Evolutionary conservation across 1,140 invertebrate species (phyloP), one percentile per base, ranked within the genome.

Genomic region (roundworm (Caenorhabditis elegans)): DNA sequence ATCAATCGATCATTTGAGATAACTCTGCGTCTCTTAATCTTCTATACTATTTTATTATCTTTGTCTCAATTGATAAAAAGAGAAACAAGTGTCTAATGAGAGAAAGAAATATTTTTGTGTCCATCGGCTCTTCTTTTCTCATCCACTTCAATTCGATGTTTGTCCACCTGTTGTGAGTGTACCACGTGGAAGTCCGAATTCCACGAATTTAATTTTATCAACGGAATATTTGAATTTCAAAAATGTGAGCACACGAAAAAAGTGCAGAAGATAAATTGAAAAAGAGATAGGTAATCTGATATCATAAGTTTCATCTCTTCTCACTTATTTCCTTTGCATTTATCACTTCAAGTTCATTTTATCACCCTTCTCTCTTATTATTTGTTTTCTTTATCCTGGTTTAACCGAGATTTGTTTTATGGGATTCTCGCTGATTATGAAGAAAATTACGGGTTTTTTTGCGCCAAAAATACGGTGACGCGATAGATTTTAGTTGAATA

Each of bases 1-100:
- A 65, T 65, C 26, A 65, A 65, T 65, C 55, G 55, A 65, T 65
- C 55, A 65, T 53, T 53, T 28, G 22, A 53, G 51, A 6, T 65
- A 34, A 17, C 55, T 65, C 55, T 65, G 28, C 31, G 55, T 36
- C 28, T 36, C 28, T 34, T 19, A 2, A 34, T 36, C 55, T 65
- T 34, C 49, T 10, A 6, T 26, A 26, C 10, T 53, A 19, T 65
- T 17, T 34, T 36, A 8, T 36, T 65, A 13, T 65, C 51, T 55
- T 17, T 34, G 11, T 65, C 26, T 13, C 22, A 55, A 55, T n/a
- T 28, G 51, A 55, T 26, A 55, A 26, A 55, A 55, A 55, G 22
- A 24, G 10, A 26, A 10, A 26, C 13, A 11, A 55, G 19, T 13
- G 51, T 3, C 17, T 8, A 15, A n/a, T 3, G 47, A 19, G 17